phyloP scores from a whole-genome alignment of 2,888 invertebrate species.

The Dioctria linearis region DNA sequence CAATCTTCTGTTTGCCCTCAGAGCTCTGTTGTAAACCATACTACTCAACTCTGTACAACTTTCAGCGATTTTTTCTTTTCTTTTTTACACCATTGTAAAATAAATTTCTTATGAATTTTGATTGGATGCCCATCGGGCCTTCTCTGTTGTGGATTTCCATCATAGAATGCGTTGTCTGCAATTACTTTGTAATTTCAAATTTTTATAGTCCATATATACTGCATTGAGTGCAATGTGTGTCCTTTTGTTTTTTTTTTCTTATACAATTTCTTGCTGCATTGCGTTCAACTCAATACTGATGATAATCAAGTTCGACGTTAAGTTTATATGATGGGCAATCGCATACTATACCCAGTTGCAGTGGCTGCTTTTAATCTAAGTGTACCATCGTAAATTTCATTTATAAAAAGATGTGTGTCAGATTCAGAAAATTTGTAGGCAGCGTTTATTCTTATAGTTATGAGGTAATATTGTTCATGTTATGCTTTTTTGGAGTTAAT shows the following conservation, averaged over 20 bases:
- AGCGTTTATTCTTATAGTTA: too few relatives aligned
- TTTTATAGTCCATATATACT: too few relatives aligned
- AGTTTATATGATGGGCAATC: neutral
- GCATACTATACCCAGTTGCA: slow-evolving; percentile 20
- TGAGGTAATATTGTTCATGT: too few relatives aligned
- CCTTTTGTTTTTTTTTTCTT: slow-evolving; percentile 17
- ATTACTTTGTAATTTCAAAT: slow-evolving; percentile 10
- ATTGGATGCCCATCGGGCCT: slow-evolving; percentile 34
- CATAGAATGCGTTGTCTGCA: slow-evolving; percentile 8
- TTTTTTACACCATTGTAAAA: slow-evolving; percentile 19
- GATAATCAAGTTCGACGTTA: slow-evolving; percentile 1
- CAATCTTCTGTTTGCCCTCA: slow-evolving; percentile 7
- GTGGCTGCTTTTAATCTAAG: slow-evolving; percentile 41
- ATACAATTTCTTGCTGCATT: too few relatives aligned
- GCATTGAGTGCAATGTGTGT: neutral
- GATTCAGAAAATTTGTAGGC: too few relatives aligned
- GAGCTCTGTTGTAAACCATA: neutral
- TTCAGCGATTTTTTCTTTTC: neutral
- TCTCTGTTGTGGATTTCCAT: slow-evolving; percentile 9
- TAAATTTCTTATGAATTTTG: slow-evolving; percentile 39
- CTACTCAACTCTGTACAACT: neutral
- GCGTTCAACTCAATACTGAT: neutral
- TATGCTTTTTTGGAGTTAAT: too few relatives aligned
- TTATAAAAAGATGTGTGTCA: too few relatives aligned
- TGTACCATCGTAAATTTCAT: slow-evolving; percentile 5